Base-by-base conservation (phyloP, 2,113 vertebrate genomes). In the Ceyx margarethae region DNA sequence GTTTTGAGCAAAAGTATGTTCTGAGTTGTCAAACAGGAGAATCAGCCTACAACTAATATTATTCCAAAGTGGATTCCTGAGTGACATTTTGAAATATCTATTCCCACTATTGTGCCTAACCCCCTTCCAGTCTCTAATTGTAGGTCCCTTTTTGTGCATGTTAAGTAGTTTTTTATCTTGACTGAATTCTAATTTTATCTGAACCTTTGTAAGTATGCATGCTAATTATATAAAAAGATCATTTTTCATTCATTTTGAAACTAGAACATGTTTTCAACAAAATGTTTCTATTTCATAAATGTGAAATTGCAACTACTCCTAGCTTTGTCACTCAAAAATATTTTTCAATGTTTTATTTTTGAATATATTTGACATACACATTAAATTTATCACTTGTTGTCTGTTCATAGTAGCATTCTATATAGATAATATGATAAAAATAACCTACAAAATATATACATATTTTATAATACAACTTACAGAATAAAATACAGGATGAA, bases 151-250 rank as follows among this genome's bases (percentile, higher is more conserved):
- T 85, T 79, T 65, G 23, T 82, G 81, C 79, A 75, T 74, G 51
- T 67, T 88, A 67, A 84, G 42, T 78, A 80, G 86, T 79, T 89
- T 95, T 81, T 72, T 37, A 33, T 90, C 72, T 75, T 57, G 58
- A 75, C 51, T 78, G 57, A 95, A 94, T 86, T 80, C 75, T 87
- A 86, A 95, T 92, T 93, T 94, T 82, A 85, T 90, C 82, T 85
- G 75, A 96, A 92, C 67, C 54, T 87, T 92, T 89, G 64, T 60
- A 93, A 94, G 78, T 60, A 77, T 57, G 21, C 56, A 67, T 86
- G 64, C 68, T 90, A 89, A 96, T 81, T 67, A 67, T 50, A 82
- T 20, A 45, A 40, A 65, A 73, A 91, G 87, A 81, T 11, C 1
- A 40, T 53, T 79, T 87, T 85, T 37, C 53, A 82, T 95, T 89